phyloP scores from a whole-genome alignment of 23 tunicate species.

The Trididemnum clinides region DNA sequence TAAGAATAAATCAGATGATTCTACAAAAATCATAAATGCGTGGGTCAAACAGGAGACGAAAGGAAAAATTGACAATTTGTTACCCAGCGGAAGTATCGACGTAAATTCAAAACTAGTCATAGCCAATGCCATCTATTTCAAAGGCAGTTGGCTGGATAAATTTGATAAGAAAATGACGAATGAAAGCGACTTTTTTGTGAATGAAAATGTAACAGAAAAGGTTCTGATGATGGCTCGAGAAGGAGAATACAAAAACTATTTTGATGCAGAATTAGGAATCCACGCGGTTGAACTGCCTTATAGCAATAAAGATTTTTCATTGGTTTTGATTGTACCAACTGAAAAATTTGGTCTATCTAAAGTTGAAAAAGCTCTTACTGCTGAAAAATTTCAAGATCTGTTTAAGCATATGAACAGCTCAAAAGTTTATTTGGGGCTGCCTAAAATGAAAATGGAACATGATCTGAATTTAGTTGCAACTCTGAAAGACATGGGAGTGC shows the following conservation, averaged over 20 bases:
- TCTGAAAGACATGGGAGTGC: slow-evolving; percentile 44
- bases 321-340: slow-evolving; percentile 64
- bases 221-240: slow-evolving; percentile 62
- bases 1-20: slow-evolving; percentile 33
- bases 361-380: slow-evolving; percentile 18
- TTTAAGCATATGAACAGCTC: background rate
- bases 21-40: slow-evolving; percentile 39
- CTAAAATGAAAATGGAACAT: slow-evolving; percentile 70
- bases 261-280: slow-evolving; percentile 38
- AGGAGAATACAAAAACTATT: slow-evolving; percentile 1
- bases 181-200: slow-evolving; percentile 39
- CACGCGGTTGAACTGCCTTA: slow-evolving; percentile 73
- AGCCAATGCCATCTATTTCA: slow-evolving; percentile 86
- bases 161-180: slow-evolving; percentile 42
- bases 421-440: slow-evolving; percentile 41
- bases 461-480: slow-evolving; percentile 21
- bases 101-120: slow-evolving; percentile 41
- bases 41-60: slow-evolving; percentile 68
- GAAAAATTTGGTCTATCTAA: slow-evolving; percentile 40
- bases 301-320: slow-evolving; percentile 54
- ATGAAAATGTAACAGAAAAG: background rate
- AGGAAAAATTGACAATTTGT: slow-evolving; percentile 69
- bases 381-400: background rate
- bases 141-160: slow-evolving; percentile 74
- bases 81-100: slow-evolving; percentile 52